A percentile compares a stretch with the other conserved stretches of the same genome.
These are phyloP conservation scores for Nemotelus pantherinus DNA, from an alignment of 2,888 invertebrate species.

Conservation along the genomic window DNA sequence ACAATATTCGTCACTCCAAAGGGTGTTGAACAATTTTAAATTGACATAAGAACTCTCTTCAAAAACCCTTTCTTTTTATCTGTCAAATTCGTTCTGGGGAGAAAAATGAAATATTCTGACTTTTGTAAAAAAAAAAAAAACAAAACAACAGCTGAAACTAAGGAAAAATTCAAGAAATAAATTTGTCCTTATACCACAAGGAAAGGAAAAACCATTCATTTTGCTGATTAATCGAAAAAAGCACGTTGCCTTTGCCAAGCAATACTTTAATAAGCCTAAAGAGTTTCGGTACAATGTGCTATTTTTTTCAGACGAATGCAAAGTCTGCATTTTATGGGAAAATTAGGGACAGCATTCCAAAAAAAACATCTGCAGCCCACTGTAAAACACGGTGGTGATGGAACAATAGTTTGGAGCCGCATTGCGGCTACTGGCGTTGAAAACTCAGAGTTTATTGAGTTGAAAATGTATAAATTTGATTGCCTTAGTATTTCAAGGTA, in stretches of 20 bases:
- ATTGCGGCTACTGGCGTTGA: slow-evolving; percentile 42
- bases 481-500: slow-evolving; percentile 40
- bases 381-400: slow-evolving; percentile 44
- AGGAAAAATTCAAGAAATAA: neutral
- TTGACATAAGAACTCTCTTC: neutral
- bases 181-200: neutral
- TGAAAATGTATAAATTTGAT: slow-evolving; percentile 34
- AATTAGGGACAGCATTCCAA: slow-evolving; percentile 15
- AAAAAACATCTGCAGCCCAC: slow-evolving; percentile 31
- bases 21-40: neutral
- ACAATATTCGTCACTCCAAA: neutral
- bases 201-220: slow-evolving; percentile 20
- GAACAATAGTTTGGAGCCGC: slow-evolving; percentile 46
- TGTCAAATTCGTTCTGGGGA: neutral
- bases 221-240: slow-evolving; percentile 26
- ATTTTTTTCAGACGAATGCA: too few relatives aligned
- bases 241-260: slow-evolving; percentile 38
- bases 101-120: neutral
- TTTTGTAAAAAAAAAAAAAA: neutral
- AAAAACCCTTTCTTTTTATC: neutral
- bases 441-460: slow-evolving; percentile 36
- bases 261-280: slow-evolving; percentile 3
- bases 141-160: neutral
- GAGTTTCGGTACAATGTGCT: neutral
- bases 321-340: too few relatives aligned